A percentile compares a stretch with the other conserved stretches of the same genome.
These are phyloP conservation scores for Toxostoma redivivum DNA, from an alignment of 2,113 vertebrate genomes.

Conservation along the genomic window DNA sequence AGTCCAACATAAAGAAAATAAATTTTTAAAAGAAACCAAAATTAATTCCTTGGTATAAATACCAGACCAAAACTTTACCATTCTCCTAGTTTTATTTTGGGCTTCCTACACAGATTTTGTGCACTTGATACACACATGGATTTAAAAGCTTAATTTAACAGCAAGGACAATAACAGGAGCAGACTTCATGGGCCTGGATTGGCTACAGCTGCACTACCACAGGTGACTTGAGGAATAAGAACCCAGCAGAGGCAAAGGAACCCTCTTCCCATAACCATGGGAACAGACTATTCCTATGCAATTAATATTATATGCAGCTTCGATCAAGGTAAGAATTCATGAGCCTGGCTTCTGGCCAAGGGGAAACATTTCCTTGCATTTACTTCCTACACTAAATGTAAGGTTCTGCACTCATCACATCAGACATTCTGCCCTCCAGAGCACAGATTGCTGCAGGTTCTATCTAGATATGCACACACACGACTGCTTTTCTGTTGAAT, in stretches of 20 bases:
- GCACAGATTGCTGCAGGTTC: neutral
- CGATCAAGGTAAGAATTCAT: neutral
- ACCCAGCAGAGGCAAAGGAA: neutral
- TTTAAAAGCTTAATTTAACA: neutral
- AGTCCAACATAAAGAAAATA: neutral
- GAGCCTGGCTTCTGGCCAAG: neutral
- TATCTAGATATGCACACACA: neutral
- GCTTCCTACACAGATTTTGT: neutral
- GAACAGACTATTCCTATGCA: neutral
- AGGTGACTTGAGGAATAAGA: neutral
- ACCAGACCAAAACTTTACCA: neutral
- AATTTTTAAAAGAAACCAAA: neutral
- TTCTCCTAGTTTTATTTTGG: neutral
- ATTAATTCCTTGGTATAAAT: neutral
- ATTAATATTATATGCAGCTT: neutral
- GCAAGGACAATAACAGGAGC: neutral
- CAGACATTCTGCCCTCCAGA: neutral
- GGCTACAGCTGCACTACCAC: neutral
- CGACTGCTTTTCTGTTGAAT: neutral
- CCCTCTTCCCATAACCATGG: neutral
- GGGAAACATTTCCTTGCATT: neutral
- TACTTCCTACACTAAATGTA: neutral
- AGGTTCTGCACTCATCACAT: neutral
- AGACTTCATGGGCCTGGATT: neutral
- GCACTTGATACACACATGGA: neutral